Evolutionary conservation across 2,113 vertebrate genomes (phyloP), one percentile per base, ranked within the genome.

Genomic region (Gadus macrocephalus): DNA sequence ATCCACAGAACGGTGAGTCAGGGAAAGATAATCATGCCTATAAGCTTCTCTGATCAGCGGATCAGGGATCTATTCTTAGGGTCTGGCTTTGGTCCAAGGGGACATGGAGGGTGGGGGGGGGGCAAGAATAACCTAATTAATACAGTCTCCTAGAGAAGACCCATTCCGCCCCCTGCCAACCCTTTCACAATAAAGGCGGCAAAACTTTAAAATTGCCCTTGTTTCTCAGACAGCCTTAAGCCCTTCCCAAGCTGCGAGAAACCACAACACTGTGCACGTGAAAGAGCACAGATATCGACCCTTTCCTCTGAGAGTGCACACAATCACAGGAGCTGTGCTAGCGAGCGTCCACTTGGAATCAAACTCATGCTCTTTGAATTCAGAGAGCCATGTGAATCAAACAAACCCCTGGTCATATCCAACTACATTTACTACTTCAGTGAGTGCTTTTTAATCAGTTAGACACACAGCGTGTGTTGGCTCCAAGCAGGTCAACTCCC

Each of bases 31-130:
- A 91, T 90, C 83, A 85, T 82, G 83, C 58, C n/a, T 69, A 75
- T 66, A 58, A 67, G 64, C 67, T 64, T 73, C 76, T 78, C 76
- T 84, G 73, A 85, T 71, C 68, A 53, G 74, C 78, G 88, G 89
- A 85, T 91, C 75, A 83, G 82, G 69, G 60, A 0, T 59, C 82
- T 89, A 90, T 85, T 87, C 85, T 90, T 90, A 90, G 42, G 73
- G n/a, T 64, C 74, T 55, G 80, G 69, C 70, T 79, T 80, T 81
- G 73, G 77, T 49, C 75, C 70, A 63, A 73, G 71, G 15, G 35
- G 70, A 53, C 25, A 35, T 35, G 31, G 31, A 71, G 20, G 83
- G 83, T 80, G 75, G 31, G 31, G 69, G 20, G 83, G 83, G 81
- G 75, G 78, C 71, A 49, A 1, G 74, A 78, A 67, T 85, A 85